phyloP scores from a whole-genome alignment of 2,888 invertebrate species.

The Apamea sordens region DNA sequence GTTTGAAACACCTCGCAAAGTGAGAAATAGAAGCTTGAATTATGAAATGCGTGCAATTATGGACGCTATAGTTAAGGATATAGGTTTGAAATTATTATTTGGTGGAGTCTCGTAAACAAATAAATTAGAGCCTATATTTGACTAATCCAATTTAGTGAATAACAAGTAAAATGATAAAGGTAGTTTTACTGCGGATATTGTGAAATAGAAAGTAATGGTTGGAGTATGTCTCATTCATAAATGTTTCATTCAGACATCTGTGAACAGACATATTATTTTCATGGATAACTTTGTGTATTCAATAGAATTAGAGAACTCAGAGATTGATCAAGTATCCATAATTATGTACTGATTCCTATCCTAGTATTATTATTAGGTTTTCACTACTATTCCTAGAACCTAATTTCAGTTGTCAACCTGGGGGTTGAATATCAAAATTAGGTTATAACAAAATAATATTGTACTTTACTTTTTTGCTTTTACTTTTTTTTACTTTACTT shows the following conservation, averaged over 20 bases:
- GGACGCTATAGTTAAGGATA: background rate
- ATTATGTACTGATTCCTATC: background rate
- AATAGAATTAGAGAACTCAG: too few species aligned
- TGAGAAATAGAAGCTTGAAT: background rate
- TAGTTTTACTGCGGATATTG: slow-evolving; percentile 28
- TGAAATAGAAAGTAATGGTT: background rate
- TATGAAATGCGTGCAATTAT: slow-evolving; percentile 14
- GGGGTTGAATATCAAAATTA: background rate
- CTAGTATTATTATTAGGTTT: background rate
- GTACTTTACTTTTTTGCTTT: too few species aligned
- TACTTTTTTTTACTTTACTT: too few species aligned
- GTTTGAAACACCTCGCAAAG: slow-evolving; percentile 2
- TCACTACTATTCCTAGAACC: background rate
- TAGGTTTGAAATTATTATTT: slow-evolving; percentile 28
- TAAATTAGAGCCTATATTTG: slow-evolving; percentile 62
- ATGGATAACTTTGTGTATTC: background rate
- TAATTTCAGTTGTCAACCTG: background rate
- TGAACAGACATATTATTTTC: background rate
- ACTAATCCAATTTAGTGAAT: slow-evolving; percentile 65
- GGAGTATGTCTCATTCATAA: background rate
- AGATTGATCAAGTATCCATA: background rate
- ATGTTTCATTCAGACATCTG: background rate
- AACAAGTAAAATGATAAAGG: slow-evolving; percentile 58
- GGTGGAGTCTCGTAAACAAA: slow-evolving; percentile 51
- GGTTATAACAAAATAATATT: too few species aligned